Evolutionary conservation across 2,888 invertebrate species (phyloP).

Genomic region (Temnothorax unifasciatus): DNA sequence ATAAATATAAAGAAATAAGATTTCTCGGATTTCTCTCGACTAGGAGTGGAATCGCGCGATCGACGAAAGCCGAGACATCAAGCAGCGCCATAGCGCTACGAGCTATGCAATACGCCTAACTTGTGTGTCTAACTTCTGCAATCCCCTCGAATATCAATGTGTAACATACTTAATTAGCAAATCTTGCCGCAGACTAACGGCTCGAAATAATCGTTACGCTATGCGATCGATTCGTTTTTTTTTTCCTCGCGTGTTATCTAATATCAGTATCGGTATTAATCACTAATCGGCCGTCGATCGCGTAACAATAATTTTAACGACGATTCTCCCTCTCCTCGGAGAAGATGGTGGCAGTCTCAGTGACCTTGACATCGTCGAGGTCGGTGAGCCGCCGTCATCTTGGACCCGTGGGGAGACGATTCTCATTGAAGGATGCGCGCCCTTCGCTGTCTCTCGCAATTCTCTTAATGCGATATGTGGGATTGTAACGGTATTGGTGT

Average conservation of each 20-base stretch:
- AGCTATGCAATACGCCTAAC: conserved; percentile 76
- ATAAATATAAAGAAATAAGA: not conserved
- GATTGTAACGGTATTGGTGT: conserved; percentile 77
- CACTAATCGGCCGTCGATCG: conserved; percentile 62
- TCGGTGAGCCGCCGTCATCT: not conserved
- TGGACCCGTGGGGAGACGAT: conserved; percentile 22
- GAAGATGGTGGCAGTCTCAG: not conserved
- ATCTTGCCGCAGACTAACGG: conserved; percentile 78
- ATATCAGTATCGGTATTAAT: conserved; percentile 69
- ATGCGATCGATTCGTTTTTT: conserved; percentile 60
- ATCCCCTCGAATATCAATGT: conserved; percentile 71
- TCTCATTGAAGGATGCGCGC: conserved; percentile 38
- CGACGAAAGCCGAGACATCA: conserved; percentile 56
- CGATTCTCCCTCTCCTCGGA: not conserved
- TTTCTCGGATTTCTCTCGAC: conserved; percentile 14
- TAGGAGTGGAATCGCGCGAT: conserved; percentile 5
- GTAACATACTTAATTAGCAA: conserved; percentile 76
- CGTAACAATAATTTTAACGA: conserved; percentile 67
- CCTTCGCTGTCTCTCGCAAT: conserved; percentile 61
- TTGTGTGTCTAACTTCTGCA: conserved; percentile 79
- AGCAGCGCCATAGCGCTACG: conserved; percentile 55
- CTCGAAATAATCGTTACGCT: conserved; percentile 73
- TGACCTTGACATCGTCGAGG: conserved; percentile 49
- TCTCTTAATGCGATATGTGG: conserved; percentile 73
- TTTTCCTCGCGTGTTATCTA: conserved; percentile 64